Evolutionary conservation across 2,113 vertebrate species (phyloP), one percentile per base, ranked within the genome.

Genomic region (Falcunculus frontatus): DNA sequence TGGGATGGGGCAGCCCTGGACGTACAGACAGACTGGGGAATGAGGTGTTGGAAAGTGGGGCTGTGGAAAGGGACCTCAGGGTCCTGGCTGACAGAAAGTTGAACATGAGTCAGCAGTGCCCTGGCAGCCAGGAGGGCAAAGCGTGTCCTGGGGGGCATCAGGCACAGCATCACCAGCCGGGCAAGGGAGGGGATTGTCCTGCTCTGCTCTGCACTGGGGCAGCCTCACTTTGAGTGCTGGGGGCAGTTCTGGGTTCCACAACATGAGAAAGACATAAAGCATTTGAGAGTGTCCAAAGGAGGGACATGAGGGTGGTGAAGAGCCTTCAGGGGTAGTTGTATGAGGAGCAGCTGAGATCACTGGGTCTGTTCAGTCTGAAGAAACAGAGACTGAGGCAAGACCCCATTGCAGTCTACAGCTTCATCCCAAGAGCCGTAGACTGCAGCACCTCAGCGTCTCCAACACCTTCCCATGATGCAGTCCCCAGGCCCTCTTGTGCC

Each of bases 241-340:
- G 16, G 19, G 6, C 49, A 49, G 3, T 1, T 47, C 4, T 30
- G 41, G 18, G 12, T 22, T 30, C 27, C 4, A 4, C 49, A 84
- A 11, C 1, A 1, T 5, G 7, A 29, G 15, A n/a, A 22, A 11
- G 29, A 39, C 25, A 53, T 23, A 16, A 32, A 42, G 29, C 22
- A 4, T 11, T 26, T 25, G 30, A 65, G n/a, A 39, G 25, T 8
- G 14, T 32, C 42, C 29, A 11, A 25, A 6, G 35, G 3, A 41
- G n/a, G 20, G 30, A 10, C 10, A 25, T 15, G 23, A 29, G 10
- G 33, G 32, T 1, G 5, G 20, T 67, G 52, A 68, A 27, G 32
- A 5, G 11, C 33, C 17, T 44, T 35, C 22, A 44, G 37, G 80
- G 18, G 32, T 37, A 76, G 21, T 7, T 0, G 0, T 11, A 1